phyloP scores from a whole-genome alignment of 2,113 vertebrate species.

The Neoarius graeffei region DNA sequence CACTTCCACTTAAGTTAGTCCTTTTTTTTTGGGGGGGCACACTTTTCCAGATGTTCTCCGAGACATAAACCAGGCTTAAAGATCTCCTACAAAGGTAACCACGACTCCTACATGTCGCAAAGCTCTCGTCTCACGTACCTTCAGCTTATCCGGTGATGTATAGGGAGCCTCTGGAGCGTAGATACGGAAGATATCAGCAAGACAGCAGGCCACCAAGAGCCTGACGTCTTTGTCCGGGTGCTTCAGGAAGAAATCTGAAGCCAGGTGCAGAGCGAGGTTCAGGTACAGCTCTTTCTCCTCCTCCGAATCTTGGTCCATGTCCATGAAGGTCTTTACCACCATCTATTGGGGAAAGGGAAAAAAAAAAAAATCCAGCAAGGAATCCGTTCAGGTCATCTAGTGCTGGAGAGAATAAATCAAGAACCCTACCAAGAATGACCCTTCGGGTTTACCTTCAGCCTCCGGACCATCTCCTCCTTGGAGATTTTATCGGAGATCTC shows the following conservation, averaged over 20 bases:
- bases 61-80: background rate
- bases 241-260: constrained; percentile 98
- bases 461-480: constrained; percentile 98
- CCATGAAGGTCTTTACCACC: constrained; percentile 99
- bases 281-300: constrained; percentile 98
- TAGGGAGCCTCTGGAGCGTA: constrained; percentile 98
- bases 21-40: no score
- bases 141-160: constrained; percentile 96
- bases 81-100: background rate
- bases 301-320: constrained; percentile 99
- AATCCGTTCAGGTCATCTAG: background rate
- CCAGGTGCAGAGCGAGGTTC: constrained; percentile 94
- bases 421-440: background rate
- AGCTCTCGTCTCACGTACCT: constrained; percentile 69
- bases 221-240: constrained; percentile 98
- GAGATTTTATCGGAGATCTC: constrained; percentile 99
- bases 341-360: constrained; percentile 73
- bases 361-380: constrained; percentile 19
- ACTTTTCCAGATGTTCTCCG: background rate
- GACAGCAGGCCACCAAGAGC: constrained; percentile 94
- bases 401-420: background rate
- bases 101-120: background rate
- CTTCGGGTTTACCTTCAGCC: constrained; percentile 84
- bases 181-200: constrained; percentile 98
- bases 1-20: no score